These are phyloP conservation scores for Mimas tiliae DNA, from an alignment of 2,888 invertebrate genomes.

Conservation along the genomic window DNA sequence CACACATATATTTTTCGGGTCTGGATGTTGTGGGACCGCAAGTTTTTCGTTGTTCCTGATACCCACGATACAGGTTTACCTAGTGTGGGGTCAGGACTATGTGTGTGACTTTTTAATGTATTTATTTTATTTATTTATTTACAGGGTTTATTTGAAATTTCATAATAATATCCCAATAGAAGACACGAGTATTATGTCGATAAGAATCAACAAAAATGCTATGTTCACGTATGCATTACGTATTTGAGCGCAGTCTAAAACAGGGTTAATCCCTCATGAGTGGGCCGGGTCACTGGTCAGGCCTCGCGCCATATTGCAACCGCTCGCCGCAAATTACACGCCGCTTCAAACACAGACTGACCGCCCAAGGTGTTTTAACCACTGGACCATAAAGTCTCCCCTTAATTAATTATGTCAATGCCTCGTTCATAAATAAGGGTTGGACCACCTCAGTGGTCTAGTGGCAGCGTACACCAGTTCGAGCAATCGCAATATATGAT, in stretches of 20 bases:
- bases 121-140: no score
- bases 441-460: not conserved
- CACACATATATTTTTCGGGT: no score
- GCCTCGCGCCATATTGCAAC: slow-evolving; percentile 2
- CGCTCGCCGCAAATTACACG: slow-evolving; percentile 7
- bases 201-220: no score
- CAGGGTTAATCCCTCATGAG: slow-evolving; percentile 14
- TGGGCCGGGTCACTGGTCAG: not conserved
- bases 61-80: no score
- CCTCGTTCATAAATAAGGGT: not conserved
- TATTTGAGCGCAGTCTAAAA: not conserved
- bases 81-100: no score
- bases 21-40: no score
- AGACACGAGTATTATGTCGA: no score
- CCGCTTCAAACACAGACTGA: not conserved
- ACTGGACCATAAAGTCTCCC: not conserved
- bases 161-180: not conserved
- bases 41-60: no score
- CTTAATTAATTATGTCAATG: not conserved
- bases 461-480: no score
- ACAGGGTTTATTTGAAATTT: not conserved
- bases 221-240: no score
- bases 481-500: no score
- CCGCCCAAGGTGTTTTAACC: not conserved
- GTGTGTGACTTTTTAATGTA: no score